These are phyloP conservation scores for Coelinius sp. DNA, from an alignment of 2,888 invertebrate genomes.

Conservation along the genomic window DNA sequence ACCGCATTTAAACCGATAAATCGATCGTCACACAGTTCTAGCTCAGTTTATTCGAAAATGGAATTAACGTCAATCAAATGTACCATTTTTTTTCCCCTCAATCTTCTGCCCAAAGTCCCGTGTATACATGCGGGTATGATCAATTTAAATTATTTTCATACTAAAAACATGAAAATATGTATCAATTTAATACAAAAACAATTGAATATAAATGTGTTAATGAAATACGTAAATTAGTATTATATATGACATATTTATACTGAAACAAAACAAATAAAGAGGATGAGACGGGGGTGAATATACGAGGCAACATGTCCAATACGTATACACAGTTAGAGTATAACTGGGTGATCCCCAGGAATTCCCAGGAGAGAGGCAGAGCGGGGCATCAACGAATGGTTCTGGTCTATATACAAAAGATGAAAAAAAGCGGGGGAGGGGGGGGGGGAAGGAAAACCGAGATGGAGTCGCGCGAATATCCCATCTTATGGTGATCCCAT, in stretches of 20 bases:
- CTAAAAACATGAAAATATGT: constrained; percentile 2
- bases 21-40: constrained; percentile 24
- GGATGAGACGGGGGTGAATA: constrained; percentile 4
- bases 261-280: constrained; percentile 2
- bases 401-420: constrained; percentile 2
- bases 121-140: constrained; percentile 18
- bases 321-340: constrained; percentile 1
- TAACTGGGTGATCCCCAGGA: constrained; percentile 26
- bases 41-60: constrained; percentile 34
- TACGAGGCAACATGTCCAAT: constrained; percentile 6
- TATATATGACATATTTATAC: background rate
- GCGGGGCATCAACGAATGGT: constrained; percentile 34
- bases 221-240: background rate
- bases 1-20: constrained; percentile 1
- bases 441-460: constrained; percentile 1
- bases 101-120: background rate
- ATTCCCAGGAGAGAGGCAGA: constrained; percentile 25
- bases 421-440: background rate
- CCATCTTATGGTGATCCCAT: constrained; percentile 70
- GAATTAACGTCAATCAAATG: constrained; percentile 37
- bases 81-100: constrained; percentile 23
- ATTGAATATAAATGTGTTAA: background rate
- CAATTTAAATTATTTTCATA: background rate
- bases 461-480: constrained; percentile 59
- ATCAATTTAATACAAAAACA: background rate